Percentiles rank a stretch among this genome's conserved stretches.
phyloP scores from a whole-genome alignment of 2,113 vertebrate genomes.

The human (Homo sapiens) region DNA sequence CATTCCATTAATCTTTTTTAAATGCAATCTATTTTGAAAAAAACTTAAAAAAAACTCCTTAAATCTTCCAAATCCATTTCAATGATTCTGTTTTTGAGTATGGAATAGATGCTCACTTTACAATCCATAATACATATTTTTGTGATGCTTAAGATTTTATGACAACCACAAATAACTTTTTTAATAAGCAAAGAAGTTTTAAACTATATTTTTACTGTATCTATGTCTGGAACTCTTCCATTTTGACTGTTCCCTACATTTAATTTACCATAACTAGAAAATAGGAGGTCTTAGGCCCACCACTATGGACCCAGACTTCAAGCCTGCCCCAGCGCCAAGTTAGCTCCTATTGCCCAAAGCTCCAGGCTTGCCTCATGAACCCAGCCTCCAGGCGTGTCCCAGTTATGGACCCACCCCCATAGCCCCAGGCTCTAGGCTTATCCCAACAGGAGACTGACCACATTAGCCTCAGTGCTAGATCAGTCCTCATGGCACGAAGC shows the following conservation, averaged over 20 bases:
- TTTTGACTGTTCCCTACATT: neutral
- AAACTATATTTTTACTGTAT: constrained; percentile 23
- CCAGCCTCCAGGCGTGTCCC: neutral
- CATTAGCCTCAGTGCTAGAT: neutral
- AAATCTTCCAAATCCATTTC: neutral
- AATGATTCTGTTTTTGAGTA: constrained; percentile 21
- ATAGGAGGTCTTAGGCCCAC: neutral
- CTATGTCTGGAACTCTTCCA: neutral
- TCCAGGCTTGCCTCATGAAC: neutral
- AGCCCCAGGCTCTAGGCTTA: neutral
- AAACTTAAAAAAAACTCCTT: neutral
- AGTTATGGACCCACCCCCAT: neutral
- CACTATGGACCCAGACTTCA: neutral
- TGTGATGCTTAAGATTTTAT: neutral
- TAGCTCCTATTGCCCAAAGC: neutral
- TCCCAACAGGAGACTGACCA: neutral
- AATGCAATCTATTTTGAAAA: neutral
- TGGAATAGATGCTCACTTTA: neutral
- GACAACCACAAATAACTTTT: neutral
- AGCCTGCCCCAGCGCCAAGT: no score
- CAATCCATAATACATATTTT: neutral
- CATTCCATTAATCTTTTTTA: constrained; percentile 15
- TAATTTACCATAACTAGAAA: constrained; percentile 31
- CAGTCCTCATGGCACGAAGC: neutral
- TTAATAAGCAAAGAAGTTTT: neutral